A percentile compares a stretch with the other conserved stretches of the same genome.
phyloP scores from a whole-genome alignment of 2,888 invertebrate species.

The Meiosimyza platycephala region DNA sequence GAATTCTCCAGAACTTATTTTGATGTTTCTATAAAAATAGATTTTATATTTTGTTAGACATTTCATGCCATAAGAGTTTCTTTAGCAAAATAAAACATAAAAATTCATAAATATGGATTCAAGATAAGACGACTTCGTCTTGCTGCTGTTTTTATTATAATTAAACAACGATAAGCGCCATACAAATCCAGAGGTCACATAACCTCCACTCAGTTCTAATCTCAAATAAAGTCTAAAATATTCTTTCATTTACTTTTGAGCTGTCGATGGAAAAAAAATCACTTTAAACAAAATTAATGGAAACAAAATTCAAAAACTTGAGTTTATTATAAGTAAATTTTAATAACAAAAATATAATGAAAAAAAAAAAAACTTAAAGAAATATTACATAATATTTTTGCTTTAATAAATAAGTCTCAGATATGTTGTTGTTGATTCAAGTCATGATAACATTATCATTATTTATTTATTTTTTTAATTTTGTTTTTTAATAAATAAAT shows the following conservation, averaged over 20 bases:
- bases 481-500: background rate
- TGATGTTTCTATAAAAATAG: no score
- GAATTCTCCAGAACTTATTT: no score
- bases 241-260: slow-evolving; percentile 25
- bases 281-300: no score
- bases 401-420: background rate
- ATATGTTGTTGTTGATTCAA: slow-evolving; percentile 6
- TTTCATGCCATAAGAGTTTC: no score
- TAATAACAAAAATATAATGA: no score
- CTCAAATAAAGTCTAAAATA: slow-evolving; percentile 33
- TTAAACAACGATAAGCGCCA: slow-evolving; percentile 51
- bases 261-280: background rate
- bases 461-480: background rate
- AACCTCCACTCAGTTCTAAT: slow-evolving; percentile 55
- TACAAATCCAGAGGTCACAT: slow-evolving; percentile 56
- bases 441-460: background rate
- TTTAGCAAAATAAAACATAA: no score
- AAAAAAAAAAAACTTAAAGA: no score
- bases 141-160: background rate
- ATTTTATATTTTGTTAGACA: no score
- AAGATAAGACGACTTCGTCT: slow-evolving; percentile 13
- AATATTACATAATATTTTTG: no score
- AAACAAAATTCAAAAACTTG: no score
- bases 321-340: no score
- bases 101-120: background rate